A percentile compares a stretch with the other conserved stretches of the same genome.
These are phyloP conservation scores for Pangasius krempfi DNA, from an alignment of 2,797 vertebrate species.

Conservation along the genomic window DNA sequence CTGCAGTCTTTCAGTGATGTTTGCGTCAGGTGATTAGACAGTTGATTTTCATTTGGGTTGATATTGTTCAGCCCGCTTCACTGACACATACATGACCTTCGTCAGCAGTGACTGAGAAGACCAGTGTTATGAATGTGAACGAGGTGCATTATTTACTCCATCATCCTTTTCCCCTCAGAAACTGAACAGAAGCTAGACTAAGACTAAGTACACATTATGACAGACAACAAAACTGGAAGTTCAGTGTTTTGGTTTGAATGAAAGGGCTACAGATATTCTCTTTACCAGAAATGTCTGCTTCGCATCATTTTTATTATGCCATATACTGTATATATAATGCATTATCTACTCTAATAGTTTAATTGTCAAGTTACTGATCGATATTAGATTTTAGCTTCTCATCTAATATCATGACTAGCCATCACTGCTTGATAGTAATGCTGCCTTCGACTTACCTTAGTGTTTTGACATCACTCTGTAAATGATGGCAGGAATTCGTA, in stretches of 20 bases:
- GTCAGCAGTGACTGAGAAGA: neutral
- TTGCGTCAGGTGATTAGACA: neutral
- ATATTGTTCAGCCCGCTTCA: neutral
- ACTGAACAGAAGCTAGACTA: neutral
- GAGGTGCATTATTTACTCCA: neutral
- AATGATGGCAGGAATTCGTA: too few species aligned
- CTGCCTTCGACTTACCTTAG: neutral
- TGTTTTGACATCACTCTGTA: too few species aligned
- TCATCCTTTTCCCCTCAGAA: neutral
- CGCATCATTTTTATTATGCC: neutral
- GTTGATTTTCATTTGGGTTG: neutral
- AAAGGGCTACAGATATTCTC: neutral
- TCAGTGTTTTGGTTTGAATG: neutral
- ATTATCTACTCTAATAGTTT: slow-evolving; percentile 7
- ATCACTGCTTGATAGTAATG: too few species aligned
- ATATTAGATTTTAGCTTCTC: neutral
- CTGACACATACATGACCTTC: neutral
- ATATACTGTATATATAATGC: neutral
- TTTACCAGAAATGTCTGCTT: neutral
- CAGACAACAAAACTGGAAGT: neutral
- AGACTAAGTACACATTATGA: neutral
- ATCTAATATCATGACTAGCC: too few species aligned
- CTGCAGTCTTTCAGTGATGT: neutral
- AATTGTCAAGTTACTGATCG: neutral
- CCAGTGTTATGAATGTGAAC: neutral